Evolutionary conservation across 2,797 vertebrate genomes (phyloP), one percentile per base, ranked within the genome.

Genomic region (Rhyacichthys aspro): DNA sequence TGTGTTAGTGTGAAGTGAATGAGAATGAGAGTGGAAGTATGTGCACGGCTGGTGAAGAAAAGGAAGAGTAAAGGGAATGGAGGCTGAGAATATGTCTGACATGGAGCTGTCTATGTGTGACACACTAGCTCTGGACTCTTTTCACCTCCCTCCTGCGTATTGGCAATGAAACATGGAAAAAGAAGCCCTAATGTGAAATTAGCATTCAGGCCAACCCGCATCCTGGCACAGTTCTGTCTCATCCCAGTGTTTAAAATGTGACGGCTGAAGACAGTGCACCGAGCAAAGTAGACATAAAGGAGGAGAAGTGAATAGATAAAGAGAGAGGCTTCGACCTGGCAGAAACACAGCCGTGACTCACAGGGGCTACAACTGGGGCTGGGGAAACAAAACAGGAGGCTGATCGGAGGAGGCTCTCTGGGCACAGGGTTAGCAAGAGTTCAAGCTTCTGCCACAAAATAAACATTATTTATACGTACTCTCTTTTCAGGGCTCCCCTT

Each of bases 101-200:
- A 80, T 72, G 62, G 72, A 75, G 71, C 33, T 83, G 62, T 72
- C 67, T 79, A 60, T 54, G 68, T 52, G 48, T 75, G 78, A 76
- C 75, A 73, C 58, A 38, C 19, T 34, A 32, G 32, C 48, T 74
- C 65, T 43, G 41, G 41, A 61, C 55, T 81, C 63, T 70, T 64
- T 79, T 83, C 62, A 76, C 71, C 74, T 81, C 46, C 7, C 23
- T 53, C 38, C 38, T 63, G 19, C 59, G 62, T 55, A 53, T 43
- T 32, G 19, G 43, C 64, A 71, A 74, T 69, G 47, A 63, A 28
- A 73, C 76, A 82, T 79, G 0, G 9, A 44, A 64, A 61, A 78
- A 67, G 16, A 72, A 67, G 19, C 48, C 66, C 59, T 70, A 61
- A 72, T 84, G 46, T 74, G 66, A 82, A 74, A 80, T 67, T 64